Evolutionary conservation across 1,140 invertebrate species (phyloP).

Genomic region (Hylyphantes graminicola): DNA sequence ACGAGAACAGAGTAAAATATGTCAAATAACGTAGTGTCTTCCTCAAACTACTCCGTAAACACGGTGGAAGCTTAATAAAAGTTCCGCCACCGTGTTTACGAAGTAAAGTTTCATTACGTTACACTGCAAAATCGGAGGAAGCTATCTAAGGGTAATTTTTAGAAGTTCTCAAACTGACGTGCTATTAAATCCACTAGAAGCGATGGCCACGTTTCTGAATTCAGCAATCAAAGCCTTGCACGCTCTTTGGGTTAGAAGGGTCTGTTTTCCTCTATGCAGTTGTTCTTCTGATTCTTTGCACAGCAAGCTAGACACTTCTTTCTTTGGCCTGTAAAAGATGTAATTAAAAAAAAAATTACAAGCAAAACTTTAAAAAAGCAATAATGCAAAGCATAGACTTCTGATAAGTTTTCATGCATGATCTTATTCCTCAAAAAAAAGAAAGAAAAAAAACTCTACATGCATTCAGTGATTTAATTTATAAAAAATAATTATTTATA

Average conservation of each 20-base stretch:
- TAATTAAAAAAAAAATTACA: too few species aligned
- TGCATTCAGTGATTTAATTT: not conserved
- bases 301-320: not conserved
- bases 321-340: not conserved
- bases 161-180: too few species aligned
- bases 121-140: too few species aligned
- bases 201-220: too few species aligned
- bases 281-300: slow-evolving; percentile 2
- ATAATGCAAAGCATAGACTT: not conserved
- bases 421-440: not conserved
- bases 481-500: too few species aligned
- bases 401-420: not conserved
- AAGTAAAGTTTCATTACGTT: too few species aligned
- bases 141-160: too few species aligned
- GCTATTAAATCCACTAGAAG: too few species aligned
- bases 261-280: not conserved
- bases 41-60: not conserved
- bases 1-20: not conserved
- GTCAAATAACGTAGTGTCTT: not conserved
- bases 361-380: not conserved
- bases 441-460: not conserved
- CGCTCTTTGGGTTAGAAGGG: not conserved
- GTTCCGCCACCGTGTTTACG: too few species aligned
- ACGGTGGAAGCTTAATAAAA: not conserved
- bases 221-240: not conserved